Conservation (phyloP, 2,797 vertebrate species). For the Poecilia wingei region DNA sequence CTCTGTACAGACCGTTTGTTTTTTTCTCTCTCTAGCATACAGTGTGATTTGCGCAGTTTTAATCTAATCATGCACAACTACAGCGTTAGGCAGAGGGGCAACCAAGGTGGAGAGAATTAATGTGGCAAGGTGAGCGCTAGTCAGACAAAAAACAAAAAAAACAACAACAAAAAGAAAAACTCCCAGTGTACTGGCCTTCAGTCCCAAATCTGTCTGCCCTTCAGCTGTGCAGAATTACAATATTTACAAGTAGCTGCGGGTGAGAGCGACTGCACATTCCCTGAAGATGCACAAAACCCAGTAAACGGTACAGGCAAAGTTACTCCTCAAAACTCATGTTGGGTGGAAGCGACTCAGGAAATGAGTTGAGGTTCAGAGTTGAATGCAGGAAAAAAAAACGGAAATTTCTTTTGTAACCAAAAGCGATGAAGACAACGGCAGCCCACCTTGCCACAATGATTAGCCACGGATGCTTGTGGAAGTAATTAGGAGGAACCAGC, state of each 20-base stretch:
- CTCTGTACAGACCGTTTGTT: conserved; percentile 71
- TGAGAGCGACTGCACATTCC: conserved; percentile 56
- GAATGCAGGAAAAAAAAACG: neutral
- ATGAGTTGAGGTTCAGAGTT: conserved; percentile 24
- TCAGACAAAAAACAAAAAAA: conserved; percentile 29
- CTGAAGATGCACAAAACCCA: conserved; percentile 70
- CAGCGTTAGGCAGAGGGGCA: conserved; percentile 86
- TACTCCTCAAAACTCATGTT: conserved; percentile 32
- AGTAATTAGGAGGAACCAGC: conserved; percentile 77
- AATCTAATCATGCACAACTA: conserved; percentile 91
- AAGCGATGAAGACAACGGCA: conserved; percentile 61
- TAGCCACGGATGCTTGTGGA: conserved; percentile 82
- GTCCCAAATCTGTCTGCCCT: conserved; percentile 86
- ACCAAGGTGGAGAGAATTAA: conserved; percentile 82
- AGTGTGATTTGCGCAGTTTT: conserved; percentile 81
- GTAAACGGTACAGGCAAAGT: conserved; percentile 72
- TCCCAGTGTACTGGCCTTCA: conserved; percentile 92
- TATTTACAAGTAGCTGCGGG: conserved; percentile 83
- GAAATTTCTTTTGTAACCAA: conserved; percentile 42
- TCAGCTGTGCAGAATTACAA: conserved; percentile 88
- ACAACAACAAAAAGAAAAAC: conserved; percentile 4
- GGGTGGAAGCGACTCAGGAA: conserved; percentile 22
- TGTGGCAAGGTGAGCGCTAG: conserved; percentile 87
- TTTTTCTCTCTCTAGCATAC: conserved; percentile 74
- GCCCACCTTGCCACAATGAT: conserved; percentile 89